Evolutionary conservation across 2,797 vertebrate genomes (phyloP).

Genomic region (Oreortyx pictus): DNA sequence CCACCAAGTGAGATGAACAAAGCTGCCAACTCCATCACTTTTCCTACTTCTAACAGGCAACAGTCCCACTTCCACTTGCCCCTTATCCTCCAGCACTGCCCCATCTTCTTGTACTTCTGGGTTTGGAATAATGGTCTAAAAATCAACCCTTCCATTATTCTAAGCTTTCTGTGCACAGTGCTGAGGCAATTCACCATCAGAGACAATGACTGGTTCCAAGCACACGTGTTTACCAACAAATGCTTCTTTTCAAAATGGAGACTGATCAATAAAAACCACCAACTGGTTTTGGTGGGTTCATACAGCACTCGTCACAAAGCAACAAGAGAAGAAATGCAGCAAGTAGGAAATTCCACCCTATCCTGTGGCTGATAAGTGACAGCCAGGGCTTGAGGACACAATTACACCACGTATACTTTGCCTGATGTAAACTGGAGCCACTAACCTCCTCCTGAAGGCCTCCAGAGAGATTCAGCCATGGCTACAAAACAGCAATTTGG

Average conservation of each 20-base stretch:
- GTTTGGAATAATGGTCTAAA: background rate
- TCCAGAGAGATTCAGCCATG: background rate
- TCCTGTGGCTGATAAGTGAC: accelerated
- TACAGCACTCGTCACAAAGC: background rate
- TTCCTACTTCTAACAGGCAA: accelerated
- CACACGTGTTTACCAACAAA: background rate
- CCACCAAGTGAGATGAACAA: background rate
- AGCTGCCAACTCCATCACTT: background rate
- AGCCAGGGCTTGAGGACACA: accelerated
- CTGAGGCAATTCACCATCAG: background rate
- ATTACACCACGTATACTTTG: accelerated
- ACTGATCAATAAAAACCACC: background rate
- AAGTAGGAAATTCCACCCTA: background rate
- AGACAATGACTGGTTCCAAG: background rate
- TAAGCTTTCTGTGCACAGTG: background rate
- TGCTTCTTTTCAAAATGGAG: background rate
- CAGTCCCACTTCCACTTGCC: accelerated
- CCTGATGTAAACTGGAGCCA: accelerated
- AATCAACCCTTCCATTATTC: background rate
- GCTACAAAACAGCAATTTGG: background rate
- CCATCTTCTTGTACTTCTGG: background rate
- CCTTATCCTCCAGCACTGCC: background rate
- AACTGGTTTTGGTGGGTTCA: background rate
- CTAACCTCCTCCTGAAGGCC: background rate
- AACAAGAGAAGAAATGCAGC: background rate